Evolutionary conservation across 2,113 vertebrate genomes (phyloP), one percentile per base, ranked within the genome.

Genomic region (Pollimyrus isidori): DNA sequence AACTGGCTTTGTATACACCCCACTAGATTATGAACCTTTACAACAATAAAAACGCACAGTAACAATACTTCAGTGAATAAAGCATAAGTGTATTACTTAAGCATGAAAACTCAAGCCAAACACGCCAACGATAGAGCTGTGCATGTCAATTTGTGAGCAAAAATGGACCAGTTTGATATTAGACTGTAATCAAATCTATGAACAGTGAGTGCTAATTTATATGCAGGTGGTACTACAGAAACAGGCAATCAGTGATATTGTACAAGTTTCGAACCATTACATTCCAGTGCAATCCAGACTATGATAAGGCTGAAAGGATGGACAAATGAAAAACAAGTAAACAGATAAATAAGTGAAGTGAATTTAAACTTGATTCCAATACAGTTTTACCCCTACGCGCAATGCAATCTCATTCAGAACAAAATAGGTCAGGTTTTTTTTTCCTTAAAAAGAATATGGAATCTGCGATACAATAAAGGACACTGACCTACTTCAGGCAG

Each of bases 401-500:
- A 89, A 65, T 35, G 2, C 84, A 90, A 87, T 39, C 86, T 90
- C 88, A 88, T 91, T 87, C 86, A 89, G 82, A 93, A 62, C 76
- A 83, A 89, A 94, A 90, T 93, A 82, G 92, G 92, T 91, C 65
- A 46, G 76, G 83, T 73, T 92, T 83, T 83, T 83, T 83, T 87
- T 90, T 88, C 86, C 35, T 93, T 91, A 85, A 93, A 90, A 90
- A 91, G 82, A 89, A 3, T 9, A 65, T 90, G 3, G 21, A 88
- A 89, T 88, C 91, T 83, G 76, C 88, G 89, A 90, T 80, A 89
- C 2, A 21, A 62, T 89, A 89, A 91, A 91, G 89, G 91, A 87
- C 83, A 89, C 87, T 94, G 93, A 92, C 91, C 90, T 88, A 93
- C 52, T 91, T 95, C 48, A 90, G 80, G 58, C 35, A 52, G 45